A percentile compares a stretch with the other conserved stretches of the same genome.
Conservation (phyloP, 2,888 invertebrate species). For the Oxystoma pomonae region DNA sequence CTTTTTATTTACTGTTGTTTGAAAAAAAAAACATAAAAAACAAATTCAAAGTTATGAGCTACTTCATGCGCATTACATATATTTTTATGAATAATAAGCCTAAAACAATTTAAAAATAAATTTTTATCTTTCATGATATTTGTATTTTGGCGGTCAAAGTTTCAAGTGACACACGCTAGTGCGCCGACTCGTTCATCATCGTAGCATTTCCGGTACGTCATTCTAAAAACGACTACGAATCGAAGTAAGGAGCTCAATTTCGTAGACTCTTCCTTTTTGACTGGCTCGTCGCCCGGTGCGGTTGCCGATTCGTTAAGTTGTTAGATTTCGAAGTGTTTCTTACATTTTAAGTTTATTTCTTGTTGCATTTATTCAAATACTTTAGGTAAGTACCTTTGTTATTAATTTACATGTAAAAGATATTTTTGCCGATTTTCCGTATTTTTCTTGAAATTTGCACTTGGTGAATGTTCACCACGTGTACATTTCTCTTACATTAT, state of each 20-base stretch:
- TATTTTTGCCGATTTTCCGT: slow-evolving; percentile 10
- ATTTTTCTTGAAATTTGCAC: slow-evolving; percentile 21
- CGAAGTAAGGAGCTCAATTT: slow-evolving; percentile 34
- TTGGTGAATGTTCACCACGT: slow-evolving; percentile 39
- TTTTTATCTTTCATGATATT: slow-evolving; percentile 7
- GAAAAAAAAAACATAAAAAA: no score
- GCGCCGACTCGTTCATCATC: slow-evolving; percentile 24
- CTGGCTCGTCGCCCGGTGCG: slow-evolving; percentile 44
- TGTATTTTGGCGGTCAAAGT: slow-evolving; percentile 9
- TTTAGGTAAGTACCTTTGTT: slow-evolving; percentile 36
- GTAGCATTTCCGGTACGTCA: slow-evolving; percentile 31
- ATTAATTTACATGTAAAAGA: slow-evolving; percentile 12
- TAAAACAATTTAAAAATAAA: no score
- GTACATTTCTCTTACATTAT: slow-evolving; percentile 39
- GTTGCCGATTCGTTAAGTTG: slow-evolving; percentile 42
- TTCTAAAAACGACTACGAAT: slow-evolving; percentile 23
- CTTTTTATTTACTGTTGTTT: no score
- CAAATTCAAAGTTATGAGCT: no score
- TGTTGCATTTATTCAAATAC: slow-evolving; percentile 40
- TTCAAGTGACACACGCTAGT: slow-evolving; percentile 5
- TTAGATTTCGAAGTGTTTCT: slow-evolving; percentile 38
- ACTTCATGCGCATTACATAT: no score
- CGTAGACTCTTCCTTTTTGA: slow-evolving; percentile 45
- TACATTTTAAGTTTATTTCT: slow-evolving; percentile 36
- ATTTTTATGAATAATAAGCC: no score